Evolutionary conservation across 2,113 vertebrate species (phyloP).

Genomic region (Pedionomus torquatus): DNA sequence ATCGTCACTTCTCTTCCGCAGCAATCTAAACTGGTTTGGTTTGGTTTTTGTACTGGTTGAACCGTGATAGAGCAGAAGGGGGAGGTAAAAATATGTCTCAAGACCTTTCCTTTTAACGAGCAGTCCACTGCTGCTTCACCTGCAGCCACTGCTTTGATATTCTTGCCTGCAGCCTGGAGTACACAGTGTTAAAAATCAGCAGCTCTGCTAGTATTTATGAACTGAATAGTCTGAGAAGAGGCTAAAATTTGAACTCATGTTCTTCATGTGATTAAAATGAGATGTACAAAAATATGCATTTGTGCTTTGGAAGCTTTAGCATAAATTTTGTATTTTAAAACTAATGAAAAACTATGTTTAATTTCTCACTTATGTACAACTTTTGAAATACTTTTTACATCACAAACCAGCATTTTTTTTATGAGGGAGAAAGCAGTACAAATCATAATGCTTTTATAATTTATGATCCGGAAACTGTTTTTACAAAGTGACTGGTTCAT

Average conservation of each 20-base stretch:
- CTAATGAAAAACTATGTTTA: conserved; percentile 33
- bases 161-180: conserved; percentile 45
- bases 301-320: conserved; percentile 74
- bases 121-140: background rate
- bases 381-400: conserved; percentile 40
- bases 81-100: background rate
- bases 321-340: conserved; percentile 58
- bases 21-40: background rate
- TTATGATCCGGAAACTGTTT: conserved; percentile 22
- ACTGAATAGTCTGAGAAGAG: conserved; percentile 30
- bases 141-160: conserved; percentile 1
- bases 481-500: background rate
- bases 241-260: conserved; percentile 53
- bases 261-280: conserved; percentile 65
- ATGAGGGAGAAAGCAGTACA: conserved; percentile 8
- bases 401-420: conserved; percentile 18
- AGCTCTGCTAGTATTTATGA: conserved; percentile 29
- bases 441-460: conserved; percentile 10
- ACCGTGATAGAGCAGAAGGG: background rate
- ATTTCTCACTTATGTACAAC: conserved; percentile 55
- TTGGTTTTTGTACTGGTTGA: background rate
- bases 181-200: conserved; percentile 59
- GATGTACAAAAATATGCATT: conserved; percentile 76
- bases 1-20: conserved; percentile 15
- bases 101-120: background rate